Evolutionary conservation across 2,888 invertebrate species (phyloP).

Genomic region (Operophtera brumata): DNA sequence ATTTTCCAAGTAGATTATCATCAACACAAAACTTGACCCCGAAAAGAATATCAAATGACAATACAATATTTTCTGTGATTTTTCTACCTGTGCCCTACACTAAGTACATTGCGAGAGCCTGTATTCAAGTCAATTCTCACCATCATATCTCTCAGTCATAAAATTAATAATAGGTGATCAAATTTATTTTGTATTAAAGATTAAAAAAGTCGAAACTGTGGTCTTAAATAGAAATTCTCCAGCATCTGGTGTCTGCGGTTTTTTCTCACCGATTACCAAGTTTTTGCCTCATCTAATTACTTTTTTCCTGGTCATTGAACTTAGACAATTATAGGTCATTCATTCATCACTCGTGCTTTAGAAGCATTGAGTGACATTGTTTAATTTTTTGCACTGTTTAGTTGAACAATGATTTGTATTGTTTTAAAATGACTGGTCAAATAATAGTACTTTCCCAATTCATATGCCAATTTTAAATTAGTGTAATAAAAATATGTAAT

Average conservation of each 20-base stretch:
- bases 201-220: not conserved
- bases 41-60: conserved; percentile 5
- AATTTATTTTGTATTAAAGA: not conserved
- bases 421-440: too few species aligned
- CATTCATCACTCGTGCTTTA: conserved; percentile 6
- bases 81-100: not conserved
- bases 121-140: too few species aligned
- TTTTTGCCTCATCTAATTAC: conserved; percentile 6
- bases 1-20: not conserved
- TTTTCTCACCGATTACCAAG: not conserved
- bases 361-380: conserved; percentile 3
- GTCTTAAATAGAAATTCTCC: not conserved
- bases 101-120: not conserved
- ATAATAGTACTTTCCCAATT: too few species aligned
- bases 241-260: conserved; percentile 11
- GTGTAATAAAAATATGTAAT: too few species aligned
- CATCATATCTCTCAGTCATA: too few species aligned
- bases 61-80: not conserved
- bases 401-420: not conserved
- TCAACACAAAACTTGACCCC: conserved; percentile 2
- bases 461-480: too few species aligned
- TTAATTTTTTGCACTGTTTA: conserved; percentile 1
- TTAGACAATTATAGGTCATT: conserved; percentile 13
- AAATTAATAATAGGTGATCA: not conserved
- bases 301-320: conserved; percentile 17